Evolutionary conservation across 1,140 invertebrate species (phyloP).

Genomic region (Eufriesea mexicana): DNA sequence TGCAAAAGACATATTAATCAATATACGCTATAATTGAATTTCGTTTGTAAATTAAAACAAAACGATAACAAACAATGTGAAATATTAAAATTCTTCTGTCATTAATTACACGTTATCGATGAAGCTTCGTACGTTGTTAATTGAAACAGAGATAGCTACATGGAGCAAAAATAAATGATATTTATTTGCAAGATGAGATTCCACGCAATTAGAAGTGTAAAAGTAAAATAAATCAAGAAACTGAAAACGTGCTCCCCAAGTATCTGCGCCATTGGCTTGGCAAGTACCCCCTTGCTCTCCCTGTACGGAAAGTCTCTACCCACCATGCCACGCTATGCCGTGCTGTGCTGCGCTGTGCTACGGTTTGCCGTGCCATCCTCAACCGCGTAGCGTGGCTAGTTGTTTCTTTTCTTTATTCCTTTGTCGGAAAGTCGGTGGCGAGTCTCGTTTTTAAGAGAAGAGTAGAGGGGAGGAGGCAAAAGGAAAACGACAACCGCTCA

Average conservation of each 20-base stretch:
- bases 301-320: conserved; percentile 71
- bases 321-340: conserved; percentile 70
- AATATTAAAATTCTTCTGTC: no score
- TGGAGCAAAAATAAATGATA: background rate
- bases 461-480: conserved; percentile 64
- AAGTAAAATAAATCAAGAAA: background rate
- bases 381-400: conserved; percentile 77
- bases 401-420: conserved; percentile 82
- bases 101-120: background rate
- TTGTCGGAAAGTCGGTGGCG: conserved; percentile 82
- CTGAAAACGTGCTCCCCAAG: conserved; percentile 9
- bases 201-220: background rate
- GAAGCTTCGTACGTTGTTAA: background rate
- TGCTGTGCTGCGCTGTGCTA: conserved; percentile 66
- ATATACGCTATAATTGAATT: background rate
- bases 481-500: conserved; percentile 72
- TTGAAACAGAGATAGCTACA: background rate
- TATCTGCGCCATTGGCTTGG: conserved; percentile 72
- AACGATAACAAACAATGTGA: background rate
- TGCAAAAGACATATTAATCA: background rate
- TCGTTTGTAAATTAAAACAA: background rate
- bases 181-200: background rate
- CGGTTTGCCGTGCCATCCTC: conserved; percentile 77
- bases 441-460: conserved; percentile 78
- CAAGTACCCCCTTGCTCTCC: conserved; percentile 67